Evolutionary conservation across 2,888 invertebrate genomes (phyloP).

Genomic region (Ochlodes sylvanus): DNA sequence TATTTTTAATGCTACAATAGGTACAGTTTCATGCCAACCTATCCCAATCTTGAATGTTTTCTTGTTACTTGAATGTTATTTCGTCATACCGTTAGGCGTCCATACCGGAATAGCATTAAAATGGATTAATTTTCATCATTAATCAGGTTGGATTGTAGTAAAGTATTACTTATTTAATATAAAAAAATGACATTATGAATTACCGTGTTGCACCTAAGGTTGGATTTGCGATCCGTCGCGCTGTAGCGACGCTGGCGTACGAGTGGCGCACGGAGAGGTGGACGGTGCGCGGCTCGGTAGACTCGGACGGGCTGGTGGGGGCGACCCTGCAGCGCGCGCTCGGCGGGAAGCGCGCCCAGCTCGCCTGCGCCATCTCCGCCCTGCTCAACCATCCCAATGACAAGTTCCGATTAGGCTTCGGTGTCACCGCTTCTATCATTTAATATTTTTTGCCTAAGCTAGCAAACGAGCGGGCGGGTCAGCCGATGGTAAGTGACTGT

Average conservation of each 20-base stretch:
- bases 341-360: slow-evolving; percentile 66
- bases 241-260: slow-evolving; percentile 74
- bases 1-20: slow-evolving; percentile 44
- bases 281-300: slow-evolving; percentile 73
- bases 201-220: slow-evolving; percentile 52
- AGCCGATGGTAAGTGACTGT: no score
- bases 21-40: no score
- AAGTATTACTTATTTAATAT: no score
- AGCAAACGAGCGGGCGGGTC: no score
- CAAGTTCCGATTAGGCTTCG: slow-evolving; percentile 78
- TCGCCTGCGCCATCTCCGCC: slow-evolving; percentile 74
- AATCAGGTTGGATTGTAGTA: no score
- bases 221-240: slow-evolving; percentile 69
- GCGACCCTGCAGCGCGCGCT: slow-evolving; percentile 72
- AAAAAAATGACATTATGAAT: no score
- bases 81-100: no score
- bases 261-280: slow-evolving; percentile 72
- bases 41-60: no score
- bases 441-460: no score
- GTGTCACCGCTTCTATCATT: slow-evolving; percentile 69
- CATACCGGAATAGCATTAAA: no score
- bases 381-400: slow-evolving; percentile 80
- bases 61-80: no score
- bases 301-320: slow-evolving; percentile 78
- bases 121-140: no score